These are phyloP conservation scores for Drosophila insularis DNA, from an alignment of 1,140 invertebrate species.

Conservation along the genomic window DNA sequence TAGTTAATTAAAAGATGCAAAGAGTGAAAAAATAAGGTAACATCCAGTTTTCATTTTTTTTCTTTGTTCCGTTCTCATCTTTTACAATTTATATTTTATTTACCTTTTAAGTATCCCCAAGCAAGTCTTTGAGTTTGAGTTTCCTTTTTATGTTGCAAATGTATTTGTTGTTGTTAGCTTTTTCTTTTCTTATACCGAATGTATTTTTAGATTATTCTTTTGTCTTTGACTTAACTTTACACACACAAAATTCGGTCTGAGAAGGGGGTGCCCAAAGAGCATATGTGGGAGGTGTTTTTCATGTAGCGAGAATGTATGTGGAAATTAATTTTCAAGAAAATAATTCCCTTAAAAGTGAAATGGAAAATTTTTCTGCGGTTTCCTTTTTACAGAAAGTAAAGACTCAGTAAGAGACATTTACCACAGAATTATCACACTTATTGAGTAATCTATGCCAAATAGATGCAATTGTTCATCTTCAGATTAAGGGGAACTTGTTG, in stretches of 20 bases:
- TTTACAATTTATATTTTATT: constrained; percentile 11
- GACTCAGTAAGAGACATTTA: too few species aligned
- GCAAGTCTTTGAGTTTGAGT: constrained; percentile 12
- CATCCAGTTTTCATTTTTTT: too few species aligned
- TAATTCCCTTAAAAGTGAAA: not conserved
- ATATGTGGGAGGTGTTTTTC: not conserved
- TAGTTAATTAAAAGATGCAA: constrained; percentile 18
- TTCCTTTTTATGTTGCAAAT: not conserved
- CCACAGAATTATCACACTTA: too few species aligned
- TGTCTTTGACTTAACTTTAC: not conserved
- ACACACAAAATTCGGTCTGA: not conserved
- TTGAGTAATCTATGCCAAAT: not conserved
- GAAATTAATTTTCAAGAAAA: constrained; percentile 2
- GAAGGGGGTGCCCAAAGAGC: not conserved
- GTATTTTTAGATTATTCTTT: constrained; percentile 11
- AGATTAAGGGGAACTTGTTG: not conserved
- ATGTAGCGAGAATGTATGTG: not conserved
- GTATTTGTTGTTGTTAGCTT: not conserved
- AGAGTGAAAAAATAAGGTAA: not conserved
- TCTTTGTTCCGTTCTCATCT: not conserved
- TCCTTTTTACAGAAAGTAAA: too few species aligned
- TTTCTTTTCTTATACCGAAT: not conserved
- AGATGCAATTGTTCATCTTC: not conserved
- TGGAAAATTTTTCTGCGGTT: not conserved
- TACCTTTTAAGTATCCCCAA: constrained; percentile 8